These are phyloP conservation scores for Onthophagus sagittarius DNA, from an alignment of 2,888 invertebrate species.

Conservation along the genomic window DNA sequence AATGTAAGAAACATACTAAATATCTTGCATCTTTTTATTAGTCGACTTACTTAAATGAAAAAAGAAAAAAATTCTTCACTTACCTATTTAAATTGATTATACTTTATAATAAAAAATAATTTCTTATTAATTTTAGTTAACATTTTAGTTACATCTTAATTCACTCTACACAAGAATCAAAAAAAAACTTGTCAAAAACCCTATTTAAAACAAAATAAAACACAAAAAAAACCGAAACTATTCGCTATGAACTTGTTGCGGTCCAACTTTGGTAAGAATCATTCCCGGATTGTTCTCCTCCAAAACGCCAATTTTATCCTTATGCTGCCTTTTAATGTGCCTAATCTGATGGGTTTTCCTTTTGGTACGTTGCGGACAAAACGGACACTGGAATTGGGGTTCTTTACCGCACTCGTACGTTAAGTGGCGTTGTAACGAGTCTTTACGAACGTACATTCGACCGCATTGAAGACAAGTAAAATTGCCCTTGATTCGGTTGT, in stretches of 20 bases:
- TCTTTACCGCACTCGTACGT: constrained; percentile 73
- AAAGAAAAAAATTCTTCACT: no score
- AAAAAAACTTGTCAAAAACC: constrained; percentile 18
- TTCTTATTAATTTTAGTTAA: no score
- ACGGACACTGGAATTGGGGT: constrained; percentile 66
- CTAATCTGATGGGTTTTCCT: constrained; percentile 60
- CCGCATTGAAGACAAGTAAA: constrained; percentile 66
- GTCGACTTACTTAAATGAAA: no score
- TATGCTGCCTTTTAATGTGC: constrained; percentile 54
- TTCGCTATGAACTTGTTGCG: background rate
- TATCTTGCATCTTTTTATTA: no score
- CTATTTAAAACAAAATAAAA: constrained; percentile 8
- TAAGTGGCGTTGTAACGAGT: constrained; percentile 72
- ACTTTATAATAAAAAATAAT: no score
- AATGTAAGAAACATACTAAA: no score
- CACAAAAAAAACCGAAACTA: background rate
- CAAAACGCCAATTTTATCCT: constrained; percentile 51
- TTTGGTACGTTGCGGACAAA: constrained; percentile 65
- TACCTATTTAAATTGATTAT: no score
- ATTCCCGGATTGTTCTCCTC: constrained; percentile 49
- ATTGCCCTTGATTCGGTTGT: constrained; percentile 49
- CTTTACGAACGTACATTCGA: constrained; percentile 74
- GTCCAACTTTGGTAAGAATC: constrained; percentile 19
- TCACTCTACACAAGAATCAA: background rate
- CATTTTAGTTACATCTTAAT: no score